Conservation (phyloP, 2,113 vertebrate genomes). For the Eptatretus burgeri region DNA sequence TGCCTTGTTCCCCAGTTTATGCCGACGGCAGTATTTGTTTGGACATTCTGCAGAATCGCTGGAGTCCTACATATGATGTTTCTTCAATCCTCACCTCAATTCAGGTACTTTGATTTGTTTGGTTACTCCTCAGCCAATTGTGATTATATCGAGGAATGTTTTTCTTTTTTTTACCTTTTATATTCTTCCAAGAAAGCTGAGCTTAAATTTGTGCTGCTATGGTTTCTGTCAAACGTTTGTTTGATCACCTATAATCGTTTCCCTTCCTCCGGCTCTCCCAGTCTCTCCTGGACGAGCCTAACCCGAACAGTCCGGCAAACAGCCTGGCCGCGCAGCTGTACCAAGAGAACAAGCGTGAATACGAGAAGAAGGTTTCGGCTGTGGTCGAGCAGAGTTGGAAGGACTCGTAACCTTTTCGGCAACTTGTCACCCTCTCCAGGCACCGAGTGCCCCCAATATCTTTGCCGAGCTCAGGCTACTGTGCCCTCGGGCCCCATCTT, state of each 20-base stretch:
- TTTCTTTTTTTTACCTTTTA: not conserved
- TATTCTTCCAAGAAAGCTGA: not conserved
- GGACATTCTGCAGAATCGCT: slow-evolving; percentile 98
- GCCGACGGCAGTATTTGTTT: slow-evolving; percentile 99
- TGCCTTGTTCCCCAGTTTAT: slow-evolving; percentile 33
- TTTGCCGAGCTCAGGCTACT: too few relatives aligned
- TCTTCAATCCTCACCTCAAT: slow-evolving; percentile 98
- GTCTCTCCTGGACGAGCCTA: slow-evolving; percentile 94
- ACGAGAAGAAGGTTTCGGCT: slow-evolving; percentile 87
- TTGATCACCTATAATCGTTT: too few relatives aligned
- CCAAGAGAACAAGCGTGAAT: slow-evolving; percentile 96
- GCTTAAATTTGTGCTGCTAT: slow-evolving; percentile 7
- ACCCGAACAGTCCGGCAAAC: slow-evolving; percentile 93
- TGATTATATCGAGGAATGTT: not conserved
- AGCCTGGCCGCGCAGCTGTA: slow-evolving; percentile 96
- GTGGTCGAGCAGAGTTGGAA: slow-evolving; percentile 99
- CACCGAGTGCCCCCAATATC: too few relatives aligned
- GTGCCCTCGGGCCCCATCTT: too few relatives aligned
- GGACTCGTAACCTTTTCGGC: slow-evolving; percentile 46
- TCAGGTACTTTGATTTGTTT: slow-evolving; percentile 32
- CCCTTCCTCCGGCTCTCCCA: slow-evolving; percentile 13
- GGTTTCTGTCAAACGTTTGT: slow-evolving; percentile 7
- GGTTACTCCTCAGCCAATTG: not conserved
- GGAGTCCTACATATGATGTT: slow-evolving; percentile 97
- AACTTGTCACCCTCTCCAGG: too few relatives aligned